Base-by-base conservation (phyloP, 2,888 invertebrate genomes). In the Gryllus longicercus region DNA sequence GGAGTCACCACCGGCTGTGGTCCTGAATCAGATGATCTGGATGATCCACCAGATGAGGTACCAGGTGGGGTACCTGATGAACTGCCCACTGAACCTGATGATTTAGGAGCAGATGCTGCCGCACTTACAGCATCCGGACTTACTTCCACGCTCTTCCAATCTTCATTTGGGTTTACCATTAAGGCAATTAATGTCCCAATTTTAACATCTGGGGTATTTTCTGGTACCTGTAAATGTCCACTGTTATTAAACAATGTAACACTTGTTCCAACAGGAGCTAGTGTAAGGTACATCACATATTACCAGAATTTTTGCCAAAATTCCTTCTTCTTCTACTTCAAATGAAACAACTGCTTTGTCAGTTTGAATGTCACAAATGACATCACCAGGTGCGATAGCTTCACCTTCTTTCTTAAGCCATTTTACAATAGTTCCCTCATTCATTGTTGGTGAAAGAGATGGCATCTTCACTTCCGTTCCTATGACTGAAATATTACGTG, bases 331-430 rank as follows among this genome's bases (percentile, higher is more conserved):
- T 81, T 92, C 92, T 75, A 86, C 86, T 84, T 92, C 91, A 84
- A 91, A 87, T 4, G 90, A 87, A 83, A 92, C 88, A 2, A 91
- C 88, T 80, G 92, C 91, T 85, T 92, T 92, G 85, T 92, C 92
- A 1, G 92, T 92, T 85, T 92, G 91, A 84, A 92, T 90, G 83
- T 92, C 92, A 85, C 91, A 91, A 3, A 92, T 84, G 8, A 90
- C 88, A 86, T 92, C 92, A 14, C 92, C 92, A 25, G 91, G 86
- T 38, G 86, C 84, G 51, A 90, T 86, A 8, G 85, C 80, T 74
- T 89, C 90, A 82, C 91, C 91, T 87, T 90, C 90, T 81, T 89
- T 88, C 84, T 90, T 90, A 21, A 88, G 81, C 91, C 90, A 91
- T 83, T 89, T 89, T 1, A 90, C 88, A 63, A 91, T 89, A 1